Evolutionary conservation across 2,888 invertebrate genomes (phyloP), one percentile per base, ranked within the genome.

Genomic region (Meliscaeva auricollis): DNA sequence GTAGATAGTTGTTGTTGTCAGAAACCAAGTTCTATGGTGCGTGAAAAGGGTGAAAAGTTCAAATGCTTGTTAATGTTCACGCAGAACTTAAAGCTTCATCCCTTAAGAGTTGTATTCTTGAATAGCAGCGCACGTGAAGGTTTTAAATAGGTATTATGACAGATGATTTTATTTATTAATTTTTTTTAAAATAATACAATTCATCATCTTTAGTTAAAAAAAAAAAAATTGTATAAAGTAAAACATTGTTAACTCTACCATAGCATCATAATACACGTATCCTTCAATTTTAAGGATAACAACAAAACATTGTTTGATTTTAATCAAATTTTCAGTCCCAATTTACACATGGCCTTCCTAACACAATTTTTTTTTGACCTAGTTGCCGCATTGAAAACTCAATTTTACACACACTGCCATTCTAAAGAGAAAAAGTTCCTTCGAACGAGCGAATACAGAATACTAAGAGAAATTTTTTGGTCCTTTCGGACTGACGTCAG

Each of bases 351-450:
- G 74, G 83, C 79, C 79, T 77, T 78, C 78, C 60, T 69, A 74
- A 79, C 64, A 79, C 73, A 62, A 70, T 1, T 64, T 52, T 60
- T n/a, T 68, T 75, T 75, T 84, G 84, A 84, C 84, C 84, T 75
- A 84, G 58, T 84, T 80, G 84, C 22, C n/a, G 13, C 44, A 64
- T 26, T 68, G 56, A 50, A 69, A 68, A 56, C 50, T 72, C 60
- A 52, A 66, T 9, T 41, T 30, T 22, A 9, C 9, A 38, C 44
- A 66, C 74, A 44, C 52, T 17, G n/a, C 20, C 30, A 22, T 22
- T 3, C 26, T 9, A 32, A 82, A 83, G 73, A 78, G 78, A 83
- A 69, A 38, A 5, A 17, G 7, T 38, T 54, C 22, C 17, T 60
- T 26, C 41, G 44, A 54, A 41, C 56, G 58, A 46, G 35, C 1